These are phyloP conservation scores for Fopius arisanus DNA, from an alignment of 1,140 invertebrate genomes.

Conservation along the genomic window DNA sequence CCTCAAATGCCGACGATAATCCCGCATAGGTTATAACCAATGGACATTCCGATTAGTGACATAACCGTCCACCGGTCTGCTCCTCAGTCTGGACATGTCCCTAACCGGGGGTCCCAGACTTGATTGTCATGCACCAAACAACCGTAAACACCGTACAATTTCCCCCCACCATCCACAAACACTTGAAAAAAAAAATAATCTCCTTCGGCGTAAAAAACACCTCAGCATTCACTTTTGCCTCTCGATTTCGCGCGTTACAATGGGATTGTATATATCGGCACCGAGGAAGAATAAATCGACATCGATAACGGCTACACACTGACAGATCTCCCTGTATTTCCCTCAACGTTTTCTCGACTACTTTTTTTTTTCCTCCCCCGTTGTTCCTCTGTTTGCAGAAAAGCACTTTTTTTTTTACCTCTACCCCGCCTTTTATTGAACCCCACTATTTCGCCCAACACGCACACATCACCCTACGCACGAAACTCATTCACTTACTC, in stretches of 20 bases:
- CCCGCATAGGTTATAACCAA: conserved; percentile 41
- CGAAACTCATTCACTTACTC: conserved; percentile 4
- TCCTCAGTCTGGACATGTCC: conserved; percentile 51
- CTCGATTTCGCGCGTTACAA: neutral
- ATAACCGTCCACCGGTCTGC: conserved; percentile 48
- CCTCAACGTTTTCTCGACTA: neutral
- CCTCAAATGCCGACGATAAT: conserved; percentile 13
- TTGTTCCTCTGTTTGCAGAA: neutral
- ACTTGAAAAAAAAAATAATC: neutral
- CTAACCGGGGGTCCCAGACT: conserved; percentile 3
- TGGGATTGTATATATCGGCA: neutral
- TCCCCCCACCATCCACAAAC: neutral
- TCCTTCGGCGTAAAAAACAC: neutral
- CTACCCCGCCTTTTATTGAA: neutral
- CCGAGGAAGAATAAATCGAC: neutral
- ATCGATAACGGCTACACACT: neutral
- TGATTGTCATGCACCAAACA: conserved; percentile 14
- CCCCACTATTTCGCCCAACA: neutral
- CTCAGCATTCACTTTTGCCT: conserved; percentile 15
- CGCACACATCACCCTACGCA: neutral
- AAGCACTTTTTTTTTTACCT: neutral
- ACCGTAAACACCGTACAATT: neutral
- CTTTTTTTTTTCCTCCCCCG: neutral
- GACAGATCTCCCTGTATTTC: neutral
- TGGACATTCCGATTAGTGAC: conserved; percentile 48